phyloP scores from a whole-genome alignment of 2,888 invertebrate species.

The Drosophila nr. perissopoda region DNA sequence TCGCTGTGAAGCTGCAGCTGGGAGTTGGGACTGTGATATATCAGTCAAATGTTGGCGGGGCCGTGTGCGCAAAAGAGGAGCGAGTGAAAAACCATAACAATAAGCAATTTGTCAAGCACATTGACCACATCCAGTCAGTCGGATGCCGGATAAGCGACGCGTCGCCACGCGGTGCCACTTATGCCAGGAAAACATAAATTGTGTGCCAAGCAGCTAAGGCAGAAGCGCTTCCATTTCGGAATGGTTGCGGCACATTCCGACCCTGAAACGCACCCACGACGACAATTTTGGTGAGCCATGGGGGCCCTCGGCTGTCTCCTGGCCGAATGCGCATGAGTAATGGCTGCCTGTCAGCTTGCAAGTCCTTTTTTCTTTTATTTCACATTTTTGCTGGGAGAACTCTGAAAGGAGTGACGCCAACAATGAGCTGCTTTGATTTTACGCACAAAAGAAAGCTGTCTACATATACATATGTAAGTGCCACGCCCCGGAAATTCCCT shows the following conservation, averaged over 20 bases:
- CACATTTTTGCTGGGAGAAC: background rate
- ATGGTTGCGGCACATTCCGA: slow-evolving; percentile 40
- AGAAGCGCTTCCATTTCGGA: slow-evolving; percentile 5
- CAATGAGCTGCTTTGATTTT: slow-evolving; percentile 28
- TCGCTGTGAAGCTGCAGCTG: slow-evolving; percentile 8
- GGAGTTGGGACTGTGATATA: slow-evolving; percentile 28
- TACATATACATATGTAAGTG: background rate
- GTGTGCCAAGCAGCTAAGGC: slow-evolving; percentile 66
- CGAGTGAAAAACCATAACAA: slow-evolving; percentile 71
- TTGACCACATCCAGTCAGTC: slow-evolving; percentile 73
- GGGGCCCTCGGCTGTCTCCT: slow-evolving; percentile 18
- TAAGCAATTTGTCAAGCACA: slow-evolving; percentile 82
- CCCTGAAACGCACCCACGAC: slow-evolving; percentile 31
- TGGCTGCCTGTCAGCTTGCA: slow-evolving; percentile 54
- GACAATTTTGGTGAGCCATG: slow-evolving; percentile 35
- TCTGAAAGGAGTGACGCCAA: slow-evolving; percentile 8
- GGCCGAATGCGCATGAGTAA: slow-evolving; percentile 66
- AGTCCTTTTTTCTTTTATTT: slow-evolving; percentile 10
- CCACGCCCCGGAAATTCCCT: too few species aligned
- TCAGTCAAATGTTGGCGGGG: slow-evolving; percentile 12
- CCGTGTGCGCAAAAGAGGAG: background rate
- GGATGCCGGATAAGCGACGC: slow-evolving; percentile 17
- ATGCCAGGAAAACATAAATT: slow-evolving; percentile 79
- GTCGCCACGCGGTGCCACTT: slow-evolving; percentile 68
- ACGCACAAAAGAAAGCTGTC: slow-evolving; percentile 1